phyloP scores from a whole-genome alignment of 2,113 vertebrate genomes.

The Rattus norvegicus region GRCr8 NC_086020.1:145373001-145373500 shows the following conservation, averaged over 20 bases:
- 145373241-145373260: background rate
- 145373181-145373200: background rate
- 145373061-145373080: background rate
- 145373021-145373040: background rate
- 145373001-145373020: no score
- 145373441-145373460: slow-evolving; percentile 23
- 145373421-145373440: background rate
- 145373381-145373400: background rate
- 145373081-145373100: background rate
- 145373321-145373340: background rate
- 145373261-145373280: background rate
- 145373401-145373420: background rate
- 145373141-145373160: background rate
- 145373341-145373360: background rate
- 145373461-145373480: background rate
- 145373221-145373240: background rate
- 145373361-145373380: slow-evolving; percentile 40
- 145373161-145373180: background rate
- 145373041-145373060: background rate
- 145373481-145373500: background rate
- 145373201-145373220: background rate
- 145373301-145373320: background rate
- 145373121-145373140: background rate
- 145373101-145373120: background rate
- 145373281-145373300: background rate